phyloP scores from a whole-genome alignment of 2,113 vertebrate genomes.

The Bubalus kerabau region DNA sequence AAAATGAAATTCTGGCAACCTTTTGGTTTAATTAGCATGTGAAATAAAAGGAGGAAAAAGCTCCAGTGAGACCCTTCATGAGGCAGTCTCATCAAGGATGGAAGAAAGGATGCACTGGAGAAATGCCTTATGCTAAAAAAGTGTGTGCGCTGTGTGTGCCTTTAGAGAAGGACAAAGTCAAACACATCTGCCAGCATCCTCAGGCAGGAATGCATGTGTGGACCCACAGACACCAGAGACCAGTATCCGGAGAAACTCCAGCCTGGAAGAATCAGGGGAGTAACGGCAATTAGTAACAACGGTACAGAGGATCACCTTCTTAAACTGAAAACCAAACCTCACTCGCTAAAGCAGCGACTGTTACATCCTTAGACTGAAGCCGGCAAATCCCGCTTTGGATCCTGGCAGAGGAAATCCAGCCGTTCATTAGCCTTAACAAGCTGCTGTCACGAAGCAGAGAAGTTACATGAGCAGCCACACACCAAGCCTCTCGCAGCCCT shows the following conservation, averaged over 20 bases:
- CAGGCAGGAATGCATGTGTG: neutral
- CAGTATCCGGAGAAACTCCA: conserved; percentile 38
- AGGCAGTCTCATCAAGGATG: conserved; percentile 28
- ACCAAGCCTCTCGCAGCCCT: conserved; percentile 62
- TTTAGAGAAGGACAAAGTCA: neutral
- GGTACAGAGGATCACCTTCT: neutral
- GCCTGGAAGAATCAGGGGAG: neutral
- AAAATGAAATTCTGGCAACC: conserved; percentile 70
- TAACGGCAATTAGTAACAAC: conserved; percentile 61
- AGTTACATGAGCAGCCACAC: conserved; percentile 74
- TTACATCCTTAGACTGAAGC: conserved; percentile 11
- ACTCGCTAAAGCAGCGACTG: conserved; percentile 46
- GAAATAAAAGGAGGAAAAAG: conserved; percentile 65
- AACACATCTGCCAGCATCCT: conserved; percentile 37
- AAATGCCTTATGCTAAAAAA: conserved; percentile 61
- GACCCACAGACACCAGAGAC: conserved; percentile 24
- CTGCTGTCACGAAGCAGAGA: conserved; percentile 58
- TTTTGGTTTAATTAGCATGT: conserved; percentile 70
- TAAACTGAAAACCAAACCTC: neutral
- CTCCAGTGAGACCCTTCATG: conserved; percentile 66
- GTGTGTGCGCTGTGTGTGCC: neutral
- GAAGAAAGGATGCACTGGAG: neutral
- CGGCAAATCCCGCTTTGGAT: conserved; percentile 51
- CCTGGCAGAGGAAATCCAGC: conserved; percentile 65
- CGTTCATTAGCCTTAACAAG: conserved; percentile 63